Evolutionary conservation across 2,797 vertebrate species (phyloP), one percentile per base, ranked within the genome.

Genomic region (Gouania willdenowi): DNA sequence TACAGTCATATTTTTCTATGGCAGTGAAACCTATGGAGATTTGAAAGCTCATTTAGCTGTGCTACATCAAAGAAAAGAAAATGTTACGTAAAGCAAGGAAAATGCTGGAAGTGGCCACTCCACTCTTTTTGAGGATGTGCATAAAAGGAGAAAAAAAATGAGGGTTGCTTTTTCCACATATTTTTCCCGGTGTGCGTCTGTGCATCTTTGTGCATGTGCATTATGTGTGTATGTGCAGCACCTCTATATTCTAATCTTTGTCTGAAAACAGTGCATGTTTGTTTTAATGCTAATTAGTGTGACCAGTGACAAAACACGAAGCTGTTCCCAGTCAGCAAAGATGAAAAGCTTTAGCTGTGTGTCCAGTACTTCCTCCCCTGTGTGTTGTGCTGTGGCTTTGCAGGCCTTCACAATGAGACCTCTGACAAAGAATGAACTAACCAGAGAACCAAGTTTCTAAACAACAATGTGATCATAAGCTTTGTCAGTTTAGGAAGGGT

Each of bases 31-130:
- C 67, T 63, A 54, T 15, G 1, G 66, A 69, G 59, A 66, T 66
- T 78, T 63, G 31, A 62, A 69, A 80, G 73, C 40, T 72, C 34
- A 71, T 81, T 84, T 78, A 68, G 40, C 61, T 3, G 8, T 49
- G 41, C 42, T 51, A 51, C 70, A 82, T 82, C 60, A 79, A 72
- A 71, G 75, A 67, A 68, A 68, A 66, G 32, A 70, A 63, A 73
- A 66, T 51, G 62, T 60, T 64, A 63, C 19, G 5, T 62, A 59
- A 64, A 77, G 74, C 17, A 18, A 20, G n/a, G n/a, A 45, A 7
- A 6, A 16, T 29, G 38, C 21, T 35, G 36, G 24, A 62, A 25
- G 21, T 64, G 47, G 39, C 6, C 26, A 40, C 10, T 24, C 9
- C 14, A 5, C 23, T 15, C 33, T 20, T n/a, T 15, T 28, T 12